A percentile compares a stretch with the other conserved stretches of the same genome.
phyloP scores from a whole-genome alignment of 2,888 invertebrate genomes.

The Tetheella fluctuosa region DNA sequence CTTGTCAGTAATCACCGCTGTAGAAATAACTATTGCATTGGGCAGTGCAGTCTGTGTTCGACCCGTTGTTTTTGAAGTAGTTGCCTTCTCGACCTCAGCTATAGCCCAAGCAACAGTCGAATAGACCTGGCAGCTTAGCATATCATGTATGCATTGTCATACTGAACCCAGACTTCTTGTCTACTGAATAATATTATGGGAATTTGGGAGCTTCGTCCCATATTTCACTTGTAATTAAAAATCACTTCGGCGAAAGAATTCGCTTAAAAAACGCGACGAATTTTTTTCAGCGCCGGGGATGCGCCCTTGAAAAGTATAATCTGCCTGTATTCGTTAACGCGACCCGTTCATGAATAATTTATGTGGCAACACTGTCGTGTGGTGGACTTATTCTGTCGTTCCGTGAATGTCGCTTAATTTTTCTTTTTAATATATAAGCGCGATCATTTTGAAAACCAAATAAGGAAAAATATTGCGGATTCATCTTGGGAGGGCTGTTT shows the following conservation, averaged over 20 bases:
- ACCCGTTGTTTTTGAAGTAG: no score
- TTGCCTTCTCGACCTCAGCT: no score
- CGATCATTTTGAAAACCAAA: not conserved
- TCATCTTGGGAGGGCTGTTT: not conserved
- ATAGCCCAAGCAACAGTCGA: no score
- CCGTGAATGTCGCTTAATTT: slow-evolving; percentile 12
- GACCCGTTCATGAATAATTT: slow-evolving; percentile 60
- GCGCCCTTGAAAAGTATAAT: slow-evolving; percentile 57
- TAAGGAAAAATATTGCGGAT: not conserved
- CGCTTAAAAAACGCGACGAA: slow-evolving; percentile 31
- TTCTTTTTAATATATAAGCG: slow-evolving; percentile 12
- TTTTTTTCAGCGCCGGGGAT: slow-evolving; percentile 34
- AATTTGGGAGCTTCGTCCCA: not conserved
- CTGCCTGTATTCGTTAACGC: slow-evolving; percentile 55
- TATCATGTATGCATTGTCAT: no score
- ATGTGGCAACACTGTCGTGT: slow-evolving; percentile 34
- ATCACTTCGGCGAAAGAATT: slow-evolving; percentile 31
- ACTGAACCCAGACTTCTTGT: no score
- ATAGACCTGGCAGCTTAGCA: no score
- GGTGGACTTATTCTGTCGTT: slow-evolving; percentile 37
- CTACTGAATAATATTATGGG: not conserved
- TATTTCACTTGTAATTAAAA: slow-evolving; percentile 39
- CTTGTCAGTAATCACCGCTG: not conserved
- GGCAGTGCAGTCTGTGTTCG: no score
- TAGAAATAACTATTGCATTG: no score